A percentile compares a stretch with the other conserved stretches of the same genome.
phyloP scores from a whole-genome alignment of 2,797 vertebrate genomes.

The Acestrorhynchus altus region DNA sequence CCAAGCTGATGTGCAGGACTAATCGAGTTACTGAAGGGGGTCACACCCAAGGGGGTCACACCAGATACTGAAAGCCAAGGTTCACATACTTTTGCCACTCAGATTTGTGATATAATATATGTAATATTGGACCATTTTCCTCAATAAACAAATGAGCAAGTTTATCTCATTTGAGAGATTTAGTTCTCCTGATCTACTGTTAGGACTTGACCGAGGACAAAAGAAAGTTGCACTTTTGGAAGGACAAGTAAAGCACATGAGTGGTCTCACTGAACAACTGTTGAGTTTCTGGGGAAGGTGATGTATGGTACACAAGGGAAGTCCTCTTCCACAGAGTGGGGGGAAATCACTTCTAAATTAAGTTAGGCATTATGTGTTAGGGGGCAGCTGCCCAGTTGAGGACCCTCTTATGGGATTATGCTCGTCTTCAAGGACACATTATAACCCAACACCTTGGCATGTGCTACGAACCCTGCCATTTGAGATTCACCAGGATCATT shows the following conservation, averaged over 20 bases:
- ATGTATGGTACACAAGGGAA: neutral
- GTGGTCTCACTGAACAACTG: neutral
- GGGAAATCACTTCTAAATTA: conserved; percentile 47
- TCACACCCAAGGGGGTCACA: no score
- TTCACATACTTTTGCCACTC: no score
- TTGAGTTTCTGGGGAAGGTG: conserved; percentile 9
- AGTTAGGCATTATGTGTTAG: conserved; percentile 25
- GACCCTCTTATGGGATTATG: conserved; percentile 24
- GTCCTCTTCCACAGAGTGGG: conserved; percentile 22
- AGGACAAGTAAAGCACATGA: neutral
- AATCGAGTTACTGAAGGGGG: no score
- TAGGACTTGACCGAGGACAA: no score
- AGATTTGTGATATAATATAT: no score
- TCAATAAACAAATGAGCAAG: no score
- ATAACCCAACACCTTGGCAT: conserved; percentile 44
- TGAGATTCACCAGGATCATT: conserved; percentile 15
- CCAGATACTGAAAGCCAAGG: no score
- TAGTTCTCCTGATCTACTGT: no score
- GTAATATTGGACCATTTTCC: no score
- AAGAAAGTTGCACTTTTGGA: neutral
- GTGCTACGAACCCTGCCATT: conserved; percentile 27
- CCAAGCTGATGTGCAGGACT: no score
- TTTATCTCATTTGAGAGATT: no score
- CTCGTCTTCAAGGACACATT: conserved; percentile 48
- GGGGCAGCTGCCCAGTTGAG: conserved; percentile 45